Evolutionary conservation across 2,888 invertebrate genomes (phyloP).

Genomic region (Macaria notata): DNA sequence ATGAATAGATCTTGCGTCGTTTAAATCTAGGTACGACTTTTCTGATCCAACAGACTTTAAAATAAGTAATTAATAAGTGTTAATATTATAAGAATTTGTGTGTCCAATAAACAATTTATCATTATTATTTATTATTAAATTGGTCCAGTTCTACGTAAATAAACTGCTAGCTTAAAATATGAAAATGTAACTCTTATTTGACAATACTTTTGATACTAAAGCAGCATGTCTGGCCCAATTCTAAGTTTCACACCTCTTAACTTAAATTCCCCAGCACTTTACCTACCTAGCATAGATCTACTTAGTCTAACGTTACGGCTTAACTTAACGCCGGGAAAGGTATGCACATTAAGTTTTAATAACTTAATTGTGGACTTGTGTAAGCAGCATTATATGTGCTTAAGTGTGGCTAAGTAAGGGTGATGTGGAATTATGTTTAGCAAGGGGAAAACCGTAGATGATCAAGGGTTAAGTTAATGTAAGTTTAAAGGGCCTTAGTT

Average conservation of each 20-base stretch:
- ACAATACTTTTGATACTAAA: no score
- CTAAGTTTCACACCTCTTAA: background rate
- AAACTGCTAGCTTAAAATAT: no score
- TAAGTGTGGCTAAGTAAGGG: slow-evolving; percentile 11
- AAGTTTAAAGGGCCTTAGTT: background rate
- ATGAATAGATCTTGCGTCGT: no score
- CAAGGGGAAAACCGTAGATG: slow-evolving; percentile 1
- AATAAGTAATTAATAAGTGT: no score
- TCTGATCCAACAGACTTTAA: no score
- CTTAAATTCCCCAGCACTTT: slow-evolving; percentile 5
- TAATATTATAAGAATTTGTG: no score
- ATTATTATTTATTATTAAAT: no score
- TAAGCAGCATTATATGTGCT: slow-evolving; percentile 15
- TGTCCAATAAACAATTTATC: no score
- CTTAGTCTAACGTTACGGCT: slow-evolving; percentile 14
- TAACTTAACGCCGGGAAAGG: slow-evolving; percentile 16
- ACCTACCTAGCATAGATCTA: slow-evolving; percentile 1
- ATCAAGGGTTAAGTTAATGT: slow-evolving; percentile 4
- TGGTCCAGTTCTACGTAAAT: no score
- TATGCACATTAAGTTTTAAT: slow-evolving; percentile 22
- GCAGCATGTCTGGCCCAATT: no score
- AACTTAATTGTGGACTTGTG: slow-evolving; percentile 25
- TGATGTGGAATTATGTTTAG: slow-evolving; percentile 11
- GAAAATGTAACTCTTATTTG: no score
- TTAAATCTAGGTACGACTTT: no score